Conservation (phyloP, 2,797 vertebrate species). For the Heteromormyrus szaboi region DNA sequence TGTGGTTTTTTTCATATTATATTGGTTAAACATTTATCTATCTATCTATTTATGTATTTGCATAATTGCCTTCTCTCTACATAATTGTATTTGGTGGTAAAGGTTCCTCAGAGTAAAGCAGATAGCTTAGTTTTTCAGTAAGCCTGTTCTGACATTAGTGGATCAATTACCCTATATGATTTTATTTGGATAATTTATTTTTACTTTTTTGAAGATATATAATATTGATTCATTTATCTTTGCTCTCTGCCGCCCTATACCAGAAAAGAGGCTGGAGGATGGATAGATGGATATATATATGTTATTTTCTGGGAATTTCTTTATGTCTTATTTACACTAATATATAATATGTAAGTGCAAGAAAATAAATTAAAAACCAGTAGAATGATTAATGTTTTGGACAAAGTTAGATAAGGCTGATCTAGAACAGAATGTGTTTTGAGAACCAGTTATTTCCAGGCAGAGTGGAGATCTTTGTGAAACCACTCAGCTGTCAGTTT, state of each 20-base stretch:
- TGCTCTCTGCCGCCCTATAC: neutral
- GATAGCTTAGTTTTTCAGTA: conserved; percentile 39
- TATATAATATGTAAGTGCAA: neutral
- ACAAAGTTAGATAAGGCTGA: neutral
- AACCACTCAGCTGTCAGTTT: neutral
- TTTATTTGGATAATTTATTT: neutral
- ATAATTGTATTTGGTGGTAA: conserved; percentile 80
- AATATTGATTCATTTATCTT: neutral
- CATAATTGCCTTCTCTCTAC: conserved; percentile 99
- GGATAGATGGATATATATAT: neutral
- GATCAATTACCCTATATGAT: neutral
- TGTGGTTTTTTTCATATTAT: conserved; percentile 66
- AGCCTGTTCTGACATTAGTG: neutral
- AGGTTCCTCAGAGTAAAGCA: conserved; percentile 87
- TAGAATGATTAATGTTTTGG: neutral
- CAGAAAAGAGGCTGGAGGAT: neutral
- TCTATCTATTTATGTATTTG: conserved; percentile 65
- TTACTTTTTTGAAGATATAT: neutral
- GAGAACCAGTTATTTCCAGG: neutral
- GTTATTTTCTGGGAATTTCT: neutral
- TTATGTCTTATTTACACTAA: neutral
- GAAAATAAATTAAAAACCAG: neutral
- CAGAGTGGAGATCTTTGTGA: neutral
- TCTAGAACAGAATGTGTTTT: neutral
- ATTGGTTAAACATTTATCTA: conserved; percentile 55